phyloP scores from a whole-genome alignment of 1,140 invertebrate genomes.

The Lucilia cuprina region DNA sequence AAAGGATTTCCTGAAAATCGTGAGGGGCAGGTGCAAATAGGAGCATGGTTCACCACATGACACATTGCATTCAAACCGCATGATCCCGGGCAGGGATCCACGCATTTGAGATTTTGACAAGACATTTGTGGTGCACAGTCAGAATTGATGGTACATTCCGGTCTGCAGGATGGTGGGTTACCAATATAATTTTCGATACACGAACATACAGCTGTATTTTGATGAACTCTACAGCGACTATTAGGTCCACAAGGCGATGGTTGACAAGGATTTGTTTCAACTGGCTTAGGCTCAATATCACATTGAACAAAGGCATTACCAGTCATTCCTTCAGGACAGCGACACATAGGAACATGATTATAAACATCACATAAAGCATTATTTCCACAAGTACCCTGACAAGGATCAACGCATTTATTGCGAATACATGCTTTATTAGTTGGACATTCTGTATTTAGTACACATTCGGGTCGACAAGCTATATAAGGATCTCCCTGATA shows the following conservation, averaged over 20 bases:
- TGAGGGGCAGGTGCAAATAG: slow-evolving; percentile 78
- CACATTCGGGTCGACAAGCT: slow-evolving; percentile 57
- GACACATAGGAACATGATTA: slow-evolving; percentile 73
- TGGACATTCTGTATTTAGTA: slow-evolving; percentile 64
- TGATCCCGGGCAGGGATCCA: slow-evolving; percentile 74
- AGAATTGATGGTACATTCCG: slow-evolving; percentile 82
- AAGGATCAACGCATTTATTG: slow-evolving; percentile 73
- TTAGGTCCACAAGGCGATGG: slow-evolving; percentile 70
- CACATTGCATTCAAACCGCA: slow-evolving; percentile 81
- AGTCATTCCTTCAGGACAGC: slow-evolving; percentile 66
- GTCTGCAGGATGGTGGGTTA: slow-evolving; percentile 79
- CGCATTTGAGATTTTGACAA: slow-evolving; percentile 78
- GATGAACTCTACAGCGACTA: slow-evolving; percentile 64
- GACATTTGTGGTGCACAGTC: slow-evolving; percentile 81
- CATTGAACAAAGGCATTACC: slow-evolving; percentile 60
- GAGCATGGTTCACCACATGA: slow-evolving; percentile 80
- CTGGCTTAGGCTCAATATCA: slow-evolving; percentile 50
- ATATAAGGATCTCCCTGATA: slow-evolving; percentile 67
- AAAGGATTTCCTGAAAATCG: slow-evolving; percentile 85
- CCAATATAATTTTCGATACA: slow-evolving; percentile 70
- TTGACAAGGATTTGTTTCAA: slow-evolving; percentile 67
- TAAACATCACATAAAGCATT: slow-evolving; percentile 72
- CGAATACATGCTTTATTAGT: slow-evolving; percentile 69
- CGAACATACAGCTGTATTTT: slow-evolving; percentile 69
- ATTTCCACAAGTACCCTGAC: slow-evolving; percentile 71